Conservation (phyloP, 2,888 invertebrate genomes). For the Nipponacmea schrenckii region DNA sequence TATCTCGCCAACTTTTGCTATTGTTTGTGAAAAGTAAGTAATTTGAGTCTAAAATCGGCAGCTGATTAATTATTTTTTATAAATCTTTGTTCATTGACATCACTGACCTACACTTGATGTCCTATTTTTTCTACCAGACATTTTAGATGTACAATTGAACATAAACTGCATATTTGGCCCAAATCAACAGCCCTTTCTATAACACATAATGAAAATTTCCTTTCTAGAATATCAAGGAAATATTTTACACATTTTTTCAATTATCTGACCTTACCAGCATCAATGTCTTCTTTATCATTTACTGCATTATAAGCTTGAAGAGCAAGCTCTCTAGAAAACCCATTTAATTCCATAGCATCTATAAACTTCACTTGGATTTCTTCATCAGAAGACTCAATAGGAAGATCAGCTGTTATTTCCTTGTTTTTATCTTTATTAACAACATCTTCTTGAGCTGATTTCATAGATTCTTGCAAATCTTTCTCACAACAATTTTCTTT, state of each 20-base stretch:
- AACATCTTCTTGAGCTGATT: conserved; percentile 26
- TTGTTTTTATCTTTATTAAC: conserved; percentile 22
- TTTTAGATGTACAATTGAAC: too few relatives aligned
- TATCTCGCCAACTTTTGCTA: background rate
- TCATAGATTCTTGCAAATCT: conserved; percentile 41
- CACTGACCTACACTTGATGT: too few relatives aligned
- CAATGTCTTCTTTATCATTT: conserved; percentile 27
- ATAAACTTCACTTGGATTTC: conserved; percentile 31
- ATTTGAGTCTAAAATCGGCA: too few relatives aligned
- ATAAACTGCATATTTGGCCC: too few relatives aligned
- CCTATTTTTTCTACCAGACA: too few relatives aligned
- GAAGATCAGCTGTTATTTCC: conserved; percentile 6
- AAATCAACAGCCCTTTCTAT: too few relatives aligned
- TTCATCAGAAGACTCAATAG: conserved; percentile 7
- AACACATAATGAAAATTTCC: background rate
- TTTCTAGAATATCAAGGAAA: too few relatives aligned
- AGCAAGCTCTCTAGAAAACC: conserved; percentile 36
- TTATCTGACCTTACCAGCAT: conserved; percentile 27
- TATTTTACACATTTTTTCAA: too few relatives aligned
- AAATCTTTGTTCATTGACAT: too few relatives aligned
- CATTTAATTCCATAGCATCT: conserved; percentile 32
- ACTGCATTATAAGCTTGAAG: conserved; percentile 29
- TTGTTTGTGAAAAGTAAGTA: background rate
- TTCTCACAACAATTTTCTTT: conserved; percentile 36
- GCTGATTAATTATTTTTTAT: too few relatives aligned